A percentile compares a stretch with the other conserved stretches of the same genome.
Evolutionary conservation across 2,113 vertebrate species (phyloP).

Genomic region (Delphinapterus leucas): DNA sequence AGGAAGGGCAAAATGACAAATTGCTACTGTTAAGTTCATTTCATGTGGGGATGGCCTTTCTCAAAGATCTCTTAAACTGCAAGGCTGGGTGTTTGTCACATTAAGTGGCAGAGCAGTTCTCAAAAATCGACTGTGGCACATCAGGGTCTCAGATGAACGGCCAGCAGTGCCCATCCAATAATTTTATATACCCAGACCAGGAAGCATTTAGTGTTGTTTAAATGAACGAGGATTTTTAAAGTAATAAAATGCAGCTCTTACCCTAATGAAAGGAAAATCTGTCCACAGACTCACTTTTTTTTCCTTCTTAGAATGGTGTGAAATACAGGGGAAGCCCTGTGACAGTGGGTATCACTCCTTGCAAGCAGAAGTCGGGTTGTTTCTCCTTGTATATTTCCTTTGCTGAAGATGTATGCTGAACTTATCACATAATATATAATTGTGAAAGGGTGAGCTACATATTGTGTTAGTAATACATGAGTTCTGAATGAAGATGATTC

Average conservation of each 20-base stretch:
- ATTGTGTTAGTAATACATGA: not conserved
- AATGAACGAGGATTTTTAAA: slow-evolving; percentile 66
- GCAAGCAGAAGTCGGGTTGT: not conserved
- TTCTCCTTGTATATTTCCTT: slow-evolving; percentile 31
- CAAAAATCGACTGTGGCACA: slow-evolving; percentile 52
- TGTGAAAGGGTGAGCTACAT: not conserved
- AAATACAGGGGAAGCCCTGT: not conserved
- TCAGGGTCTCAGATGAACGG: slow-evolving; percentile 43
- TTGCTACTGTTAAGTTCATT: slow-evolving; percentile 81
- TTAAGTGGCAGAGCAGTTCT: slow-evolving; percentile 64
- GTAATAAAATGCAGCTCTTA: slow-evolving; percentile 67
- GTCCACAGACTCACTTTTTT: slow-evolving; percentile 32
- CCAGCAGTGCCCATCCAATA: slow-evolving; percentile 48
- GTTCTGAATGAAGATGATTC: not conserved
- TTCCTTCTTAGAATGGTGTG: slow-evolving; percentile 22
- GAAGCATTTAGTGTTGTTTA: slow-evolving; percentile 61
- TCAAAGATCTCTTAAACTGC: slow-evolving; percentile 74
- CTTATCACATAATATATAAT: not conserved
- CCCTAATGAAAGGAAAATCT: slow-evolving; percentile 44
- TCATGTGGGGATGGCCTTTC: slow-evolving; percentile 75
- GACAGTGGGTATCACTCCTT: slow-evolving; percentile 2
- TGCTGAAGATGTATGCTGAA: not conserved
- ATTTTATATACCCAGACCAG: slow-evolving; percentile 58
- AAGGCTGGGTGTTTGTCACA: slow-evolving; percentile 70
- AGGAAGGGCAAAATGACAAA: slow-evolving; percentile 87